Conservation (phyloP, 2,888 invertebrate species). For the Furcula furcula region DNA sequence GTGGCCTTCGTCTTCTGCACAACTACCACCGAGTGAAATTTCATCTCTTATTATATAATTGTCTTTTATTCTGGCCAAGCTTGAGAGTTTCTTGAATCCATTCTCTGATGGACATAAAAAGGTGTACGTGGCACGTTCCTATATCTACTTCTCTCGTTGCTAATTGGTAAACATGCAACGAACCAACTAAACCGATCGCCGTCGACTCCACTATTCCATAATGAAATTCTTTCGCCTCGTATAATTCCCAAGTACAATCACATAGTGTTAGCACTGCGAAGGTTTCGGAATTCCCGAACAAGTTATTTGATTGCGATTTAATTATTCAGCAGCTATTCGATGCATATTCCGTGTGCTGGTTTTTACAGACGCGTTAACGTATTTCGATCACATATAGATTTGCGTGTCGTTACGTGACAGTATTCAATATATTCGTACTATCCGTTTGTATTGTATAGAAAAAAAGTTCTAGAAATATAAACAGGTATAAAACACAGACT, state of each 20-base stretch:
- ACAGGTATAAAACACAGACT: no score
- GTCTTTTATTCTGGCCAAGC: conserved; percentile 29
- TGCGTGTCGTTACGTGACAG: no score
- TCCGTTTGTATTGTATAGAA: no score
- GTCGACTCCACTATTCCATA: conserved; percentile 61
- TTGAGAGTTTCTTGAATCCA: conserved; percentile 46
- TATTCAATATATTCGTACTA: no score
- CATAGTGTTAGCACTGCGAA: conserved; percentile 45
- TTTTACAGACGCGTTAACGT: conserved; percentile 20
- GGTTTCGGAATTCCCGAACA: conserved; percentile 56
- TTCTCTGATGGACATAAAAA: conserved; percentile 49
- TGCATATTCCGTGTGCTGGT: conserved; percentile 39
- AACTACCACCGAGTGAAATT: no score
- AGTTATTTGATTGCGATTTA: conserved; percentile 66
- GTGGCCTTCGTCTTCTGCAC: no score
- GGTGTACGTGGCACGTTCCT: conserved; percentile 28
- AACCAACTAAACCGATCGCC: conserved; percentile 49
- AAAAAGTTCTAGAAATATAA: no score
- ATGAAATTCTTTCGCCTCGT: conserved; percentile 72
- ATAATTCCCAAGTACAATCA: conserved; percentile 64
- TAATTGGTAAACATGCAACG: conserved; percentile 71
- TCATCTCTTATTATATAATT: no score
- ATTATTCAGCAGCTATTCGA: conserved; percentile 62
- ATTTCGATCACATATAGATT: no score
- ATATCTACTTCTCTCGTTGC: conserved; percentile 38